These are phyloP conservation scores for Crocodylus rhombifer DNA, from an alignment of 2,797 vertebrate genomes.

Conservation along the genomic window DNA sequence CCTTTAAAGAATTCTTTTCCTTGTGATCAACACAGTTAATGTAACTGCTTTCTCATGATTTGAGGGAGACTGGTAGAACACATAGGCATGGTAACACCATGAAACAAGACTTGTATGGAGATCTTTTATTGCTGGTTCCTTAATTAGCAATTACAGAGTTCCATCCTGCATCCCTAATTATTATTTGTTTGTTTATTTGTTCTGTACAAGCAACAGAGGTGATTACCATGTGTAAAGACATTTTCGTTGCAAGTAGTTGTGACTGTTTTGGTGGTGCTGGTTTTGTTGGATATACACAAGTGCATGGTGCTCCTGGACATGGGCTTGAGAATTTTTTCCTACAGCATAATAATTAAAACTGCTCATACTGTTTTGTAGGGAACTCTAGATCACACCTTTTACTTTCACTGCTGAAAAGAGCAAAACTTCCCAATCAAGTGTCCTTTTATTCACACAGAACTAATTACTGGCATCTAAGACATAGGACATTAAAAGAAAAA, in stretches of 20 bases:
- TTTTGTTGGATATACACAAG: slow-evolving; percentile 30
- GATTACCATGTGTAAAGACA: neutral
- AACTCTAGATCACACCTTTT: slow-evolving; percentile 16
- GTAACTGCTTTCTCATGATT: neutral
- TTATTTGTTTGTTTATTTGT: neutral
- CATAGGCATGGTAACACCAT: too few species aligned
- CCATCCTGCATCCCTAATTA: neutral
- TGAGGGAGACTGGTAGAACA: slow-evolving; percentile 24
- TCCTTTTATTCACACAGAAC: neutral
- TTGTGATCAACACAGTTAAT: neutral
- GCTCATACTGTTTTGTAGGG: slow-evolving; percentile 16
- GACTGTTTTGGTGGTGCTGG: too few species aligned
- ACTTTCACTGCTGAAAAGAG: neutral
- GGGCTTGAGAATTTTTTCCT: slow-evolving; percentile 20
- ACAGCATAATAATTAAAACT: slow-evolving; percentile 42
- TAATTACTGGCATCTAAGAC: neutral
- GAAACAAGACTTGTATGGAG: neutral
- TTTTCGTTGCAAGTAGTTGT: neutral
- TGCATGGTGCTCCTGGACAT: slow-evolving; percentile 18
- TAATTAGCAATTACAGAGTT: neutral
- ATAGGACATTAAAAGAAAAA: neutral
- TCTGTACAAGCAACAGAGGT: neutral
- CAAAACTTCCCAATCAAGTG: neutral
- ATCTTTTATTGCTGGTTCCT: neutral
- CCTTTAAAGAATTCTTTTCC: neutral